These are phyloP conservation scores for Amorpha juglandis DNA, from an alignment of 2,888 invertebrate species.

Conservation along the genomic window DNA sequence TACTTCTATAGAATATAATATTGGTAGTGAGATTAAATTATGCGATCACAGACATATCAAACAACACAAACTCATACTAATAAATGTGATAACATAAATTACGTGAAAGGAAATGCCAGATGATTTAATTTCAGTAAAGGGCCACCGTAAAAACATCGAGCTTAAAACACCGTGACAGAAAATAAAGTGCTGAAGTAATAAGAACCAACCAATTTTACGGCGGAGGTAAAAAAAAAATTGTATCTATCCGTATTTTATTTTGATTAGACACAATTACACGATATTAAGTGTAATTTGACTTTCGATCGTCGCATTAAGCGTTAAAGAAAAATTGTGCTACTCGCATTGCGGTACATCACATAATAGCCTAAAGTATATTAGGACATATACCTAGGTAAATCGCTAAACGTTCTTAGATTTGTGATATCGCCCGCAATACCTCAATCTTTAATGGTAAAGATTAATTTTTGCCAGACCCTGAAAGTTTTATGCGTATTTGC, in stretches of 20 bases:
- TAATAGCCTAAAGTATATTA: too few species aligned
- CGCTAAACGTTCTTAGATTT: not conserved
- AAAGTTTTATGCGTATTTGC: constrained; percentile 1
- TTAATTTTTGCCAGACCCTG: not conserved
- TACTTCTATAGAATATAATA: too few species aligned
- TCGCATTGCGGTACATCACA: too few species aligned
- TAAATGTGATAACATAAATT: not conserved
- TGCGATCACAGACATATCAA: not conserved
- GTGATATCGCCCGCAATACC: not conserved
- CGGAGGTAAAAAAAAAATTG: constrained; percentile 32
- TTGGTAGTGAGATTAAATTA: too few species aligned
- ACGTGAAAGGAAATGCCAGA: not conserved
- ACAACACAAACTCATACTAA: not conserved
- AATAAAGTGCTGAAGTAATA: constrained; percentile 44
- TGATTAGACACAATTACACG: too few species aligned
- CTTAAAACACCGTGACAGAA: constrained; percentile 35
- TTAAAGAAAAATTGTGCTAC: too few species aligned
- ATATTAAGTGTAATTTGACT: too few species aligned
- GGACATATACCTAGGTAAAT: too few species aligned
- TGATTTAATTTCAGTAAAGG: constrained; percentile 3
- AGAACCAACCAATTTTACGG: constrained; percentile 41
- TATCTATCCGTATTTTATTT: not conserved
- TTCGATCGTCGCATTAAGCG: too few species aligned
- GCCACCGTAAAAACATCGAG: constrained; percentile 6
- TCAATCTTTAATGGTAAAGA: constrained; percentile 2